A percentile compares a stretch with the other conserved stretches of the same genome.
Evolutionary conservation across 2,113 vertebrate species (phyloP).

Genomic region (Thalassarche chlororhynchos): DNA sequence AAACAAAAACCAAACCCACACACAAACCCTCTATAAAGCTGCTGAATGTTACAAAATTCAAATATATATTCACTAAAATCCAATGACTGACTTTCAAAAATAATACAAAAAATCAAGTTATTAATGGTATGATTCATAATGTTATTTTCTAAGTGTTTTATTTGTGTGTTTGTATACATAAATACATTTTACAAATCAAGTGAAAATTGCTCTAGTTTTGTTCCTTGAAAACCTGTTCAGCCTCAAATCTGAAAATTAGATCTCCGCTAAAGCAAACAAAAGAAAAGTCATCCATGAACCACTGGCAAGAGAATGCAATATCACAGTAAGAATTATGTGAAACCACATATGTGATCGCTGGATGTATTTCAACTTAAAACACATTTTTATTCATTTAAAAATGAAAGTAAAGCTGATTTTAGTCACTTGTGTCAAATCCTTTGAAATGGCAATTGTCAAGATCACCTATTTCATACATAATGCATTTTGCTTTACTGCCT

Average conservation of each 20-base stretch:
- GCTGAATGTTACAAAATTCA: neutral
- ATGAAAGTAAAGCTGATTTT: neutral
- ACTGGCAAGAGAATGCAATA: neutral
- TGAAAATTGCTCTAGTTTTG: neutral
- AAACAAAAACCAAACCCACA: neutral
- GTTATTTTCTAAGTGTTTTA: neutral
- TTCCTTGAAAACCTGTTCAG: neutral
- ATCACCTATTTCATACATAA: neutral
- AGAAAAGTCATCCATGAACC: neutral
- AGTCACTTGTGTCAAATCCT: neutral
- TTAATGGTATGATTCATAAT: neutral
- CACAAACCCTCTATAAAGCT: neutral
- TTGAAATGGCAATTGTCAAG: neutral
- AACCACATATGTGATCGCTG: neutral
- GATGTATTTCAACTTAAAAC: neutral
- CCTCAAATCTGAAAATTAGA: conserved; percentile 6
- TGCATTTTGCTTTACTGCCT: neutral
- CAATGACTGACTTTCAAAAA: neutral
- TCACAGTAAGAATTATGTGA: neutral
- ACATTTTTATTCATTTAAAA: neutral
- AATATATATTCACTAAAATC: neutral
- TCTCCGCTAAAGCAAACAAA: neutral
- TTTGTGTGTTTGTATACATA: neutral
- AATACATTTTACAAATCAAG: neutral
- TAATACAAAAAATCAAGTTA: neutral